Percentiles rank a stretch among this genome's conserved stretches.
These are phyloP conservation scores for Calvadosia cruxmelitensis DNA, from an alignment of 30 jellyfish, hydroid and myxozoan species.

Conservation along the genomic window DNA sequence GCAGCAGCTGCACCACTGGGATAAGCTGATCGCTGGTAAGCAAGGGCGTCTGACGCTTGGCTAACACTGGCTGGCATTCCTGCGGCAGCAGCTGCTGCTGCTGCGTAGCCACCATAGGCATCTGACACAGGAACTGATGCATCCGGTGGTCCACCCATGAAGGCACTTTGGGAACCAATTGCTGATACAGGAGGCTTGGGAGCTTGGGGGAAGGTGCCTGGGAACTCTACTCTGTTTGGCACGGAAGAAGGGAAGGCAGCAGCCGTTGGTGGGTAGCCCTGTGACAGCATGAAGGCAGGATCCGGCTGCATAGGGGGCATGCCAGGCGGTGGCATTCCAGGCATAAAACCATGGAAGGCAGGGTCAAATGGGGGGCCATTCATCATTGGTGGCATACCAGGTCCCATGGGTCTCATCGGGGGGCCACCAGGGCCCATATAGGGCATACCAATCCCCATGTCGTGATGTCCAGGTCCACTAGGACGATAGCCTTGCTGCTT, in stretches of 20 bases:
- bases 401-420: neutral
- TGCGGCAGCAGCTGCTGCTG: neutral
- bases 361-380: constrained; percentile 1
- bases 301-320: neutral
- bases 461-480: neutral
- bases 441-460: neutral
- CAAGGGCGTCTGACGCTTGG: neutral
- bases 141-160: neutral
- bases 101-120: too few species aligned
- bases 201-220: neutral
- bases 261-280: neutral
- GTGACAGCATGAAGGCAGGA: neutral
- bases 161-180: neutral
- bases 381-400: constrained; percentile 1
- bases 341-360: neutral
- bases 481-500: neutral
- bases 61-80: neutral
- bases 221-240: neutral
- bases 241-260: neutral
- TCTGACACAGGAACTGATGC: neutral
- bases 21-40: neutral
- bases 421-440: neutral
- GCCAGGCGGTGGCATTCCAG: neutral
- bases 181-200: neutral
- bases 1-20: constrained; percentile 37